phyloP scores from a whole-genome alignment of 2,888 invertebrate species.

The Thymelicus sylvestris region DNA sequence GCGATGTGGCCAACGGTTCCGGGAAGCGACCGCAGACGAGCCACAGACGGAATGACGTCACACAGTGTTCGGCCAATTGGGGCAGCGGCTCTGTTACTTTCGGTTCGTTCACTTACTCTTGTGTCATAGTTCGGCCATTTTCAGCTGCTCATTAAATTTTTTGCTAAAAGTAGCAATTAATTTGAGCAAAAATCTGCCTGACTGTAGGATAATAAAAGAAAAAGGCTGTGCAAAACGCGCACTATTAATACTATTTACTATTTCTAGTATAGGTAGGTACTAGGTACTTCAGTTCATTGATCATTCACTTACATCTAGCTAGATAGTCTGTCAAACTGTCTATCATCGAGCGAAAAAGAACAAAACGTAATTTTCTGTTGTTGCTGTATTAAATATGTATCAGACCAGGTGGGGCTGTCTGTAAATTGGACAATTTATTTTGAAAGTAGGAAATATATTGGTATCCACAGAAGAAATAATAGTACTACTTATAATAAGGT shows the following conservation, averaged over 20 bases:
- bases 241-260: neutral
- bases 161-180: neutral
- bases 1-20: conserved; percentile 72
- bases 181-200: neutral
- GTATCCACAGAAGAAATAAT: too few relatives aligned
- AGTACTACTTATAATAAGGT: too few relatives aligned
- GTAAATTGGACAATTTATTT: conserved; percentile 23
- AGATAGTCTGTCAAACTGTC: conserved; percentile 27
- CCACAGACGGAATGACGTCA: conserved; percentile 73
- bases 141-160: neutral
- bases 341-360: conserved; percentile 39
- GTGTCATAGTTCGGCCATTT: conserved; percentile 27
- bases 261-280: neutral
- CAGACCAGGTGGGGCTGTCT: neutral
- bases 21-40: conserved; percentile 71
- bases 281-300: conserved; percentile 26
- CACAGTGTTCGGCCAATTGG: conserved; percentile 68
- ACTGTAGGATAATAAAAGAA: conserved; percentile 5
- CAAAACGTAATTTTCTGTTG: conserved; percentile 37
- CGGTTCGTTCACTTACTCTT: conserved; percentile 53
- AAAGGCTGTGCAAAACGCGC: conserved; percentile 4
- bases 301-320: conserved; percentile 23
- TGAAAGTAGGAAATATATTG: neutral
- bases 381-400: neutral
- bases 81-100: conserved; percentile 57